A percentile compares a stretch with the other conserved stretches of the same genome.
phyloP scores from a whole-genome alignment of 2,888 invertebrate species.

The Drosophila putrida region DNA sequence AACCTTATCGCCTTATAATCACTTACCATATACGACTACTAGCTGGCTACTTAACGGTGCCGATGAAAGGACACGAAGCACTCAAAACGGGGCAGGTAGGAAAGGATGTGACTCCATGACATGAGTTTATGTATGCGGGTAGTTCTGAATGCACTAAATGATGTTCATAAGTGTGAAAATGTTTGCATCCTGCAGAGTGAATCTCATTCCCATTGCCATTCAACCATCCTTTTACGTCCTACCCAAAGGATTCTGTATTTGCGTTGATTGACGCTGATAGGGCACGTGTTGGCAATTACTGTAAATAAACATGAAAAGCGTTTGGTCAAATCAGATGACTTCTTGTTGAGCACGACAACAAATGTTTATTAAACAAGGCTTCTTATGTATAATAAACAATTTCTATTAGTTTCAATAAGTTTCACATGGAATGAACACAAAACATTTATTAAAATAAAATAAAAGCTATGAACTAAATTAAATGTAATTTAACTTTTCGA shows the following conservation, averaged over 20 bases:
- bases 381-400: background rate
- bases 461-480: no score
- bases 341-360: constrained; percentile 45
- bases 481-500: no score
- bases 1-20: constrained; percentile 63
- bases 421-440: no score
- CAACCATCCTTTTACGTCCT: background rate
- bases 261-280: constrained; percentile 81
- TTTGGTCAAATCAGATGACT: constrained; percentile 56
- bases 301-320: constrained; percentile 71
- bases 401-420: no score
- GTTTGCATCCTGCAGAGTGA: constrained; percentile 45
- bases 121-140: constrained; percentile 63
- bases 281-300: constrained; percentile 84
- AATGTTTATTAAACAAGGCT: constrained; percentile 3
- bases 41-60: constrained; percentile 70
- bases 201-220: background rate
- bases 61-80: constrained; percentile 22
- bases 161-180: constrained; percentile 75
- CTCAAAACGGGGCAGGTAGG: constrained; percentile 24
- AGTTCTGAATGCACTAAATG: constrained; percentile 65
- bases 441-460: no score
- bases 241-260: constrained; percentile 47
- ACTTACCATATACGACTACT: constrained; percentile 62
- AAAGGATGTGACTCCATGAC: constrained; percentile 3